Percentiles rank a stretch among this genome's conserved stretches.
phyloP scores from a whole-genome alignment of 2,113 vertebrate genomes.

The Formicarius rufipectus region DNA sequence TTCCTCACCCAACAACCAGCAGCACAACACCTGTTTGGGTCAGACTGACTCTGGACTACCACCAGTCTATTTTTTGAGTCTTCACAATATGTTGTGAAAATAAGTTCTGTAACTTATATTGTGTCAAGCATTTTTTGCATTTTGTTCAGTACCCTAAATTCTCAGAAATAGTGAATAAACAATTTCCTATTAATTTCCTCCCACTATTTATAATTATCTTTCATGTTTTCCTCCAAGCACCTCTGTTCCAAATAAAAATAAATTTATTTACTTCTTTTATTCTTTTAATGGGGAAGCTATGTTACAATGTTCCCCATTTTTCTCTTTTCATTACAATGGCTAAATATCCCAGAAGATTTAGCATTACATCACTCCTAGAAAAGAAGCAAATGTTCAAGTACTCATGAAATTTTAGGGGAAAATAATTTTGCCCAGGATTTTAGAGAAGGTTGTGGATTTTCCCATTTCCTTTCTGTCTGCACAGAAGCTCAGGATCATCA shows the following conservation, averaged over 20 bases:
- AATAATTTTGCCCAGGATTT: background rate
- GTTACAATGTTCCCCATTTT: background rate
- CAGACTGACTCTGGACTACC: background rate
- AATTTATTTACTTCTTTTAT: background rate
- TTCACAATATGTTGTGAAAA: background rate
- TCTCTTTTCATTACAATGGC: background rate
- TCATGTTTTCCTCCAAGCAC: background rate
- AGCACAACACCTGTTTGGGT: background rate
- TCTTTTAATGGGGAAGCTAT: background rate
- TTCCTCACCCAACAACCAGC: background rate
- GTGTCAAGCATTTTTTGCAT: background rate
- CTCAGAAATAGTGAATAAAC: background rate
- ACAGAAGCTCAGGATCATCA: background rate
- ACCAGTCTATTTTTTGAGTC: background rate
- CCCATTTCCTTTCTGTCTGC: background rate
- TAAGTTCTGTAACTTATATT: background rate
- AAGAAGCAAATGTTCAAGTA: background rate
- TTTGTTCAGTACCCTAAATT: background rate
- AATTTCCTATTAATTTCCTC: background rate
- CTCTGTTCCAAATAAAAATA: background rate
- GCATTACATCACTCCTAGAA: background rate
- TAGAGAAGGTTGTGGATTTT: background rate
- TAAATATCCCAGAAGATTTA: background rate
- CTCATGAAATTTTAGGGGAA: background rate
- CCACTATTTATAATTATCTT: background rate